Conservation (phyloP, 2,888 invertebrate genomes). For the Chironomus tentans region DNA sequence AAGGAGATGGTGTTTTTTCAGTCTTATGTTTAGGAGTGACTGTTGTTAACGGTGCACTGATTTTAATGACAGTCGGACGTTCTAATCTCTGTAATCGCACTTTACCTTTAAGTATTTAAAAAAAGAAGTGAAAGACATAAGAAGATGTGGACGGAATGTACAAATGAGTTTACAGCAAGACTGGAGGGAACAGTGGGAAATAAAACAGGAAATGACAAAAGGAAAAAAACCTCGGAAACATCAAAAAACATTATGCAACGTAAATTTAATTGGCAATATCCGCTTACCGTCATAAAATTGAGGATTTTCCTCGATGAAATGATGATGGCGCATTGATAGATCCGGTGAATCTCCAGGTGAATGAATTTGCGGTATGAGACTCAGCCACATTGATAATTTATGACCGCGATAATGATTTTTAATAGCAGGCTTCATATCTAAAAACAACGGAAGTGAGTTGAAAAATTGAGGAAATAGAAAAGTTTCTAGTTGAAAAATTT, state of each 20-base stretch:
- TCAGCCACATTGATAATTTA: conserved; percentile 87
- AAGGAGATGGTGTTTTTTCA: conserved; percentile 42
- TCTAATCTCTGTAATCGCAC: conserved; percentile 67
- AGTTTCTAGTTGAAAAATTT: too few relatives aligned
- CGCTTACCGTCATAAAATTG: conserved; percentile 67
- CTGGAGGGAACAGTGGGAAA: too few relatives aligned
- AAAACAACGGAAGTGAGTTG: conserved; percentile 27
- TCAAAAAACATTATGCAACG: too few relatives aligned
- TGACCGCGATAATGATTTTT: conserved; percentile 88
- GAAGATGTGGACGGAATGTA: not conserved
- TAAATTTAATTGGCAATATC: not conserved
- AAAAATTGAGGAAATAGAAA: too few relatives aligned
- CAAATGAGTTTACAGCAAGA: too few relatives aligned
- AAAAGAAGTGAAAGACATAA: not conserved
- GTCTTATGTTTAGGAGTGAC: conserved; percentile 38
- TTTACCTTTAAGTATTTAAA: conserved; percentile 47
- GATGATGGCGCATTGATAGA: conserved; percentile 78
- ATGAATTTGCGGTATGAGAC: conserved; percentile 82
- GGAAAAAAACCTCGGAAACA: too few relatives aligned
- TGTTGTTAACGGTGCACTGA: conserved; percentile 41
- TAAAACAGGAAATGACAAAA: not conserved
- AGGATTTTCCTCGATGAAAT: conserved; percentile 70
- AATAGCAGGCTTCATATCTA: conserved; percentile 65
- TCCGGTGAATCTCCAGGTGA: conserved; percentile 64
- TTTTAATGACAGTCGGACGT: conserved; percentile 52